phyloP scores from a whole-genome alignment of 2,113 vertebrate species.

The Rhea pennata region DNA sequence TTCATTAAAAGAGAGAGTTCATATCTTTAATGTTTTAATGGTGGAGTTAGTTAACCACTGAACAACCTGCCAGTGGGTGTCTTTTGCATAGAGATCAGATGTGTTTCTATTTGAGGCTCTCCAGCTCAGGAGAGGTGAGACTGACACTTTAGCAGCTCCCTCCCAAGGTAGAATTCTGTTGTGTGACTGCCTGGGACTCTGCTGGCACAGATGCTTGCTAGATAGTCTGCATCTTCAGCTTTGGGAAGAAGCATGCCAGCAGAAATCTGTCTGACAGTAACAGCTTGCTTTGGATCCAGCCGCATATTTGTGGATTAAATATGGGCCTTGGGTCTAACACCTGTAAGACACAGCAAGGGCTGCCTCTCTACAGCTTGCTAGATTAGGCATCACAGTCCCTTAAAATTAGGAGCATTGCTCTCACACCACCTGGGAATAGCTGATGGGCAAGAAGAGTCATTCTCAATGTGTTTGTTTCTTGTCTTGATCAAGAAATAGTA shows the following conservation, averaged over 20 bases:
- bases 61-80: not conserved
- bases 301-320: not conserved
- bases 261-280: not conserved
- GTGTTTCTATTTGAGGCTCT: not conserved
- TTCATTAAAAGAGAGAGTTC: not conserved
- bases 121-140: not conserved
- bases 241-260: not conserved
- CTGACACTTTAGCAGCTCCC: not conserved
- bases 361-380: not conserved
- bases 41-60: not conserved
- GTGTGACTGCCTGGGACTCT: not conserved
- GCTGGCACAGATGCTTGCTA: not conserved
- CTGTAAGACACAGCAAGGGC: not conserved
- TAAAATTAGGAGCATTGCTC: not conserved
- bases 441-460: not conserved
- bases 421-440: not conserved
- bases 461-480: not conserved
- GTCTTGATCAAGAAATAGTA: not conserved
- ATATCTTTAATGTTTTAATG: not conserved
- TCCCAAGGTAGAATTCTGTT: not conserved
- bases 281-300: not conserved
- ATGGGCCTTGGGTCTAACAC: not conserved
- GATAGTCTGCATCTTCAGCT: not conserved
- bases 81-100: not conserved
- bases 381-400: fast-evolving